Evolutionary conservation across 2,113 vertebrate genomes (phyloP).

Genomic region (Albula glossodonta): DNA sequence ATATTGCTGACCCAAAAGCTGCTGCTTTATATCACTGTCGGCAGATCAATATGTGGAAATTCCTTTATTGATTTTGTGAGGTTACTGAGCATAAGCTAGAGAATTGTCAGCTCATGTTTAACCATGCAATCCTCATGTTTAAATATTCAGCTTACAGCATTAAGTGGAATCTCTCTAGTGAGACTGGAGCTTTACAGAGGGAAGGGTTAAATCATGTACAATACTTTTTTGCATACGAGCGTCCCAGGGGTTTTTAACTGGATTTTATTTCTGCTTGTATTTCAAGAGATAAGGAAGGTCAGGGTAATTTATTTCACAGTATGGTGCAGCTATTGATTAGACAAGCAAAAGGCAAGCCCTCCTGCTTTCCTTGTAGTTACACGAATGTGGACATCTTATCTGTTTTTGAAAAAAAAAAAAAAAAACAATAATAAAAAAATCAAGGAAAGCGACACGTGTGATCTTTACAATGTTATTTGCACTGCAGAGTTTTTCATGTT

Average conservation of each 20-base stretch:
- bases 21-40: constrained; percentile 44
- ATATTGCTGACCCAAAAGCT: constrained; percentile 37
- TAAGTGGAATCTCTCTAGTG: constrained; percentile 38
- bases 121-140: constrained; percentile 44
- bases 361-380: constrained; percentile 16
- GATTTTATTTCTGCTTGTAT: constrained; percentile 16
- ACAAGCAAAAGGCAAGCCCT: constrained; percentile 5
- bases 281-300: constrained; percentile 35
- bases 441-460: neutral
- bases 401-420: neutral
- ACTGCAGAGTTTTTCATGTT: neutral
- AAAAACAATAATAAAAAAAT: neutral
- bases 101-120: constrained; percentile 48
- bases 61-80: constrained; percentile 51
- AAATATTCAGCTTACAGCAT: constrained; percentile 42
- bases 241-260: neutral
- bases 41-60: constrained; percentile 49
- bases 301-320: constrained; percentile 34
- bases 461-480: neutral
- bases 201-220: constrained; percentile 19
- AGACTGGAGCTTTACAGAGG: constrained; percentile 38
- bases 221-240: constrained; percentile 9
- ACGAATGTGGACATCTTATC: constrained; percentile 31
- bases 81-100: constrained; percentile 37
- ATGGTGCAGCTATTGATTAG: constrained; percentile 32